Percentiles rank a stretch among this genome's conserved stretches.
Evolutionary conservation across 2,888 invertebrate species (phyloP).

Genomic region (Dorcus parallelipipedus): DNA sequence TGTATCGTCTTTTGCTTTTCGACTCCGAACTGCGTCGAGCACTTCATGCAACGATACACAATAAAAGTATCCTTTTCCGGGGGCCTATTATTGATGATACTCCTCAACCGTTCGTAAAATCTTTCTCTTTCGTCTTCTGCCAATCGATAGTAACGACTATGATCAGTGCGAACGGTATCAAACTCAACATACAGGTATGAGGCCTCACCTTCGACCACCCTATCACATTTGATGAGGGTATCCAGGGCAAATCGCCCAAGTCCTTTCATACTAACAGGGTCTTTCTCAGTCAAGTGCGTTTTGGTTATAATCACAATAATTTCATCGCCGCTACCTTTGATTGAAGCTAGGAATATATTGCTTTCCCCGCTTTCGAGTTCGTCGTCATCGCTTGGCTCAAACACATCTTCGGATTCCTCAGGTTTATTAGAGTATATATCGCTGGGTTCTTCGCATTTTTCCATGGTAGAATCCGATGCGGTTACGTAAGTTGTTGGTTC

Average conservation of each 20-base stretch:
- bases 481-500: conserved; percentile 7
- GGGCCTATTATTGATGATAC: conserved; percentile 31
- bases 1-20: conserved; percentile 40
- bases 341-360: conserved; percentile 41
- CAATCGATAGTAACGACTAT: conserved; percentile 21
- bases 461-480: neutral
- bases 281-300: conserved; percentile 42
- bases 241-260: conserved; percentile 51
- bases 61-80: conserved; percentile 49
- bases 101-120: conserved; percentile 34
- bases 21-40: conserved; percentile 58
- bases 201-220: conserved; percentile 31
- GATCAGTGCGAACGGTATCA: conserved; percentile 58
- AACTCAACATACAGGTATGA: conserved; percentile 55
- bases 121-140: conserved; percentile 55
- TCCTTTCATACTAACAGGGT: conserved; percentile 39
- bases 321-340: conserved; percentile 39
- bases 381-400: conserved; percentile 30
- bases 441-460: neutral
- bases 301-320: conserved; percentile 45
- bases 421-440: conserved; percentile 25
- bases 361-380: conserved; percentile 42
- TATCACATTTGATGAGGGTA: conserved; percentile 53
- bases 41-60: conserved; percentile 60
- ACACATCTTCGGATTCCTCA: conserved; percentile 17